These are phyloP conservation scores for Pelochelys cantorii DNA, from an alignment of 2,797 vertebrate genomes.

Conservation along the genomic window DNA sequence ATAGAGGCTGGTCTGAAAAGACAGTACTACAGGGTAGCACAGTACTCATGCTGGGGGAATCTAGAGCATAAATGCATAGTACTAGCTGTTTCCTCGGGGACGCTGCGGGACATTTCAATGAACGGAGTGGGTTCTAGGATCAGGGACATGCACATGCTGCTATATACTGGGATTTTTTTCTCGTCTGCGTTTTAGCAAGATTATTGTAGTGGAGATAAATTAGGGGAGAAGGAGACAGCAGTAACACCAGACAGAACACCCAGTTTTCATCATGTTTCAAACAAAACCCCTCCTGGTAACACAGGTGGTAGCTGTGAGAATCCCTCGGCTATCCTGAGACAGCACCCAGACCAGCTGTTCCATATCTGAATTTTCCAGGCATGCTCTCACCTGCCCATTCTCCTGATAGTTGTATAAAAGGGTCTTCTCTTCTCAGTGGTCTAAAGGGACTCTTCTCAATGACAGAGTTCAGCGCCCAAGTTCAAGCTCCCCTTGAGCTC, in stretches of 20 bases:
- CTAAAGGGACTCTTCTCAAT: background rate
- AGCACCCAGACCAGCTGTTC: background rate
- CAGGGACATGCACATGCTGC: fast-evolving
- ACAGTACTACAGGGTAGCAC: background rate
- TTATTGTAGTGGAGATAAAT: background rate
- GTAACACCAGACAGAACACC: fast-evolving
- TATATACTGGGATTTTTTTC: background rate
- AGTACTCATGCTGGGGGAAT: background rate
- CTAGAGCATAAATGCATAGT: fast-evolving
- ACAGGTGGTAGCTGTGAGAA: background rate
- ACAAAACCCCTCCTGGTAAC: background rate
- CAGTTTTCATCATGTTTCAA: fast-evolving
- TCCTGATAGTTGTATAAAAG: background rate
- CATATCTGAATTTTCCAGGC: background rate
- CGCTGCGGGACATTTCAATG: fast-evolving
- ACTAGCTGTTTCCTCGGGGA: fast-evolving
- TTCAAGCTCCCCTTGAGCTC: background rate
- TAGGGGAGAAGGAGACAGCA: fast-evolving
- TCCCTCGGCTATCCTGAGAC: background rate
- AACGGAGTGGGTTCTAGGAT: background rate
- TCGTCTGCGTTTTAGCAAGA: fast-evolving
- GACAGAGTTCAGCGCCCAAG: background rate
- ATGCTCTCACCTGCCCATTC: background rate
- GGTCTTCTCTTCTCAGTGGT: background rate
- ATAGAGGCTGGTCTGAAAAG: background rate